Evolutionary conservation across 1,140 invertebrate species (phyloP).

Genomic region (Andrena cerasifolii): DNA sequence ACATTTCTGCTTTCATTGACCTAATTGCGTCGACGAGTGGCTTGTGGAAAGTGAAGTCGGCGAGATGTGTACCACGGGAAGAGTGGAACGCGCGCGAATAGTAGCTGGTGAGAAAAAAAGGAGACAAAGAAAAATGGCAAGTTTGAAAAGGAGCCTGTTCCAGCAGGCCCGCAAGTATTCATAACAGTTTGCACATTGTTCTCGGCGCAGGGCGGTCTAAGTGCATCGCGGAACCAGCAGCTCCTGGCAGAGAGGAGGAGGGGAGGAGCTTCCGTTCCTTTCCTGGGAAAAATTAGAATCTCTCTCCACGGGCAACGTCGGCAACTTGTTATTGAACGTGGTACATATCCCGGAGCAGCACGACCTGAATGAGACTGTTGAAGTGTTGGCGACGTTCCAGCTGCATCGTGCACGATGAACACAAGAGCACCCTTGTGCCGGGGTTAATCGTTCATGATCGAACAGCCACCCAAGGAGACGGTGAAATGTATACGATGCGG

Average conservation of each 20-base stretch:
- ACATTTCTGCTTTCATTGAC: too few species aligned
- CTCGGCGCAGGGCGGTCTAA: not conserved
- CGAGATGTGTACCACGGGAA: not conserved
- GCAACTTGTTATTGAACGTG: conserved; percentile 73
- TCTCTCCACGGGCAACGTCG: conserved; percentile 58
- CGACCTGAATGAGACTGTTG: conserved; percentile 68
- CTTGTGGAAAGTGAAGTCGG: conserved; percentile 23
- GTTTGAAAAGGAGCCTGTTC: conserved; percentile 12
- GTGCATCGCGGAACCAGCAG: conserved; percentile 11
- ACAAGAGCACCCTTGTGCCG: conserved; percentile 55
- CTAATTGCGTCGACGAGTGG: too few species aligned
- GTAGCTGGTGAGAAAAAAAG: not conserved
- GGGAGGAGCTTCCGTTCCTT: not conserved
- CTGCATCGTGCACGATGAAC: conserved; percentile 18
- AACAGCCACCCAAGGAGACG: conserved; percentile 35
- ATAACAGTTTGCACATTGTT: conserved; percentile 37
- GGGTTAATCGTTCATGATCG: conserved; percentile 68
- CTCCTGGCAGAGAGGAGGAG: not conserved
- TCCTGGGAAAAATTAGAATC: conserved; percentile 65
- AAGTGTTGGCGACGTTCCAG: conserved; percentile 70
- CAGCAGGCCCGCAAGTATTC: not conserved
- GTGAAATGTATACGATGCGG: not conserved
- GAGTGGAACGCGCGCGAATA: not conserved
- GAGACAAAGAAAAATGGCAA: not conserved
- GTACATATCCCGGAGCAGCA: conserved; percentile 44